phyloP scores from a whole-genome alignment of 2,113 vertebrate genomes.

The Silurus glanis region DNA sequence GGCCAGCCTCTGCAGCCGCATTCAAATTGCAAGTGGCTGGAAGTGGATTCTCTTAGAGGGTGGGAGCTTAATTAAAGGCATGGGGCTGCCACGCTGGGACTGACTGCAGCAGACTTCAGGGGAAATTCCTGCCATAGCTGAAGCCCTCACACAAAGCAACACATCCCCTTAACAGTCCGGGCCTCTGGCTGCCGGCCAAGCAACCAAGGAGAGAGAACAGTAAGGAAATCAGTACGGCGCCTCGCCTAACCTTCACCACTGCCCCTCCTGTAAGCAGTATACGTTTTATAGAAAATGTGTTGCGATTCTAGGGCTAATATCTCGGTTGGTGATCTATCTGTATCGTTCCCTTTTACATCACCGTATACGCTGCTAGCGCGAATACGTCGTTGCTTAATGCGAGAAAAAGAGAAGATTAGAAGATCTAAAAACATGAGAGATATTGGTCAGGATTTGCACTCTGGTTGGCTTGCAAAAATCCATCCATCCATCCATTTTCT shows the following conservation, averaged over 20 bases:
- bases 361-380: neutral
- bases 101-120: conserved; percentile 48
- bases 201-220: conserved; percentile 47
- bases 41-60: conserved; percentile 41
- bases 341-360: no score
- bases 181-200: conserved; percentile 39
- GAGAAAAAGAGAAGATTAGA: neutral
- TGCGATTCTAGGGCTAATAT: neutral
- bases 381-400: neutral
- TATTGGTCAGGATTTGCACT: neutral
- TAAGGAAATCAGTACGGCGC: conserved; percentile 28
- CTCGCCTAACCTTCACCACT: conserved; percentile 20
- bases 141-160: conserved; percentile 52
- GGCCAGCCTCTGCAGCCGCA: conserved; percentile 31
- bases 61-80: conserved; percentile 53
- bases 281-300: neutral
- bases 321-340: neutral
- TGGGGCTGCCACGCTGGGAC: conserved; percentile 45
- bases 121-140: conserved; percentile 60
- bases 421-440: neutral
- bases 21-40: conserved; percentile 36
- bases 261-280: conserved; percentile 6
- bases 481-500: no score
- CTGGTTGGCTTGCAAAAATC: neutral
- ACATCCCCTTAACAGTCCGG: conserved; percentile 48